phyloP scores from a whole-genome alignment of 2,888 invertebrate species.

The Drosophila meridiana region DNA sequence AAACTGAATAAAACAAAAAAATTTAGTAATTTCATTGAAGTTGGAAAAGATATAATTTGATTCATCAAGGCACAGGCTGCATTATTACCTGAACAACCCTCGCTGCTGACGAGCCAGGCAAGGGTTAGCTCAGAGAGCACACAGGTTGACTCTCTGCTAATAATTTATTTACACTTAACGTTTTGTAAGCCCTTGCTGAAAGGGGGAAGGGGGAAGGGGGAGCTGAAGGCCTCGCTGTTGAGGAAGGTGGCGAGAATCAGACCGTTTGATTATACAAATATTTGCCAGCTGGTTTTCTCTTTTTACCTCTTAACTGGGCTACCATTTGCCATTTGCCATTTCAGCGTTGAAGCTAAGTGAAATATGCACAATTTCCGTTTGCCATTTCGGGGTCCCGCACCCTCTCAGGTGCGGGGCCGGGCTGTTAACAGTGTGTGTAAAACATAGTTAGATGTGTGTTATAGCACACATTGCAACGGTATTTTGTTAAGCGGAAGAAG shows the following conservation, averaged over 20 bases:
- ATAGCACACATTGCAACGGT: constrained; percentile 26
- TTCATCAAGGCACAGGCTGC: background rate
- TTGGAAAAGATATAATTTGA: too few species aligned
- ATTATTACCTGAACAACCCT: constrained; percentile 17
- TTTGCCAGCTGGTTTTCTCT: constrained; percentile 51
- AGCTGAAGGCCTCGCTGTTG: constrained; percentile 2
- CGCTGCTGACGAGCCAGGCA: constrained; percentile 9
- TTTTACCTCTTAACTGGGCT: constrained; percentile 31
- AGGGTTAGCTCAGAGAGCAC: constrained; percentile 52
- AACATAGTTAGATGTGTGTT: constrained; percentile 54
- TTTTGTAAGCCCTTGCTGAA: constrained; percentile 59
- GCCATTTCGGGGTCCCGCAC: constrained; percentile 56
- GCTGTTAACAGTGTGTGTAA: constrained; percentile 43
- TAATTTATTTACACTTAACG: constrained; percentile 78
- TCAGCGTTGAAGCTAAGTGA: constrained; percentile 74
- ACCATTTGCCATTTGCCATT: constrained; percentile 73
- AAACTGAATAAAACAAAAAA: too few species aligned
- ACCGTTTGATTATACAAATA: constrained; percentile 76
- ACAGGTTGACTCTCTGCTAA: constrained; percentile 60
- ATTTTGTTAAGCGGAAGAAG: constrained; percentile 55
- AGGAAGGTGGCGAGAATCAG: constrained; percentile 30
- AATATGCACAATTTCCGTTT: constrained; percentile 77
- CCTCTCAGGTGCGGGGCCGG: background rate
- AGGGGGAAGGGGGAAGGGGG: constrained; percentile 23
- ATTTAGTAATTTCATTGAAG: too few species aligned